These are phyloP conservation scores for Mantis religiosa DNA, from an alignment of 2,888 invertebrate species.

Conservation along the genomic window DNA sequence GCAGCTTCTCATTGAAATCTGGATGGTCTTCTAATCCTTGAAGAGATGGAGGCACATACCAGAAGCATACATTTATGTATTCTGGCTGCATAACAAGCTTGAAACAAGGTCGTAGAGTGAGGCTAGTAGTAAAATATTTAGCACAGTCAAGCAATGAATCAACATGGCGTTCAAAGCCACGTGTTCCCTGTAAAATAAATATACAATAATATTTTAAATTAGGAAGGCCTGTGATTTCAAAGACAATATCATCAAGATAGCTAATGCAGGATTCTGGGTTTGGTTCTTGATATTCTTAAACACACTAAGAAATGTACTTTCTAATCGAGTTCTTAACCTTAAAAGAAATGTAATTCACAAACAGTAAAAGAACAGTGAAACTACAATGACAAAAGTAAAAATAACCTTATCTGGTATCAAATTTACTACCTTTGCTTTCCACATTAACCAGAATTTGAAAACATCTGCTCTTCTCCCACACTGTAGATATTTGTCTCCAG, in stretches of 20 bases:
- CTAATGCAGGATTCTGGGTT: too few species aligned
- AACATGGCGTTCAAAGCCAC: slow-evolving; percentile 52
- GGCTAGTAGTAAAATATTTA: slow-evolving; percentile 45
- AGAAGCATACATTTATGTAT: slow-evolving; percentile 67
- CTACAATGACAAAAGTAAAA: slow-evolving; percentile 4
- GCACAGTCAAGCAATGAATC: slow-evolving; percentile 50
- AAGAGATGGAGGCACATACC: slow-evolving; percentile 59
- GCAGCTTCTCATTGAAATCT: slow-evolving; percentile 43
- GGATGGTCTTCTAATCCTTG: slow-evolving; percentile 34
- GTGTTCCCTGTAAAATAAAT: slow-evolving; percentile 41
- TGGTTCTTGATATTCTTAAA: too few species aligned
- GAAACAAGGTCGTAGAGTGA: slow-evolving; percentile 44
- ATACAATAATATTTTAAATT: too few species aligned
- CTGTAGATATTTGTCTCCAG: slow-evolving; percentile 60
- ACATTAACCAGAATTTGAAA: slow-evolving; percentile 68
- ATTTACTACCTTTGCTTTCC: slow-evolving; percentile 57
- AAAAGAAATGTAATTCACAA: not conserved
- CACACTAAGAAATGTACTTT: too few species aligned
- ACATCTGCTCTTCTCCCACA: slow-evolving; percentile 67
- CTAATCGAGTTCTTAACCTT: too few species aligned
- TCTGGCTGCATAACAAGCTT: slow-evolving; percentile 51
- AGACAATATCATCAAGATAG: too few species aligned
- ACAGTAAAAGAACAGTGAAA: not conserved
- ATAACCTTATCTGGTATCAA: not conserved
- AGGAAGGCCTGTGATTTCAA: too few species aligned